Evolutionary conservation across 2,797 vertebrate species (phyloP), one percentile per base, ranked within the genome.

Genomic region (Scomberomorus guttatus): DNA sequence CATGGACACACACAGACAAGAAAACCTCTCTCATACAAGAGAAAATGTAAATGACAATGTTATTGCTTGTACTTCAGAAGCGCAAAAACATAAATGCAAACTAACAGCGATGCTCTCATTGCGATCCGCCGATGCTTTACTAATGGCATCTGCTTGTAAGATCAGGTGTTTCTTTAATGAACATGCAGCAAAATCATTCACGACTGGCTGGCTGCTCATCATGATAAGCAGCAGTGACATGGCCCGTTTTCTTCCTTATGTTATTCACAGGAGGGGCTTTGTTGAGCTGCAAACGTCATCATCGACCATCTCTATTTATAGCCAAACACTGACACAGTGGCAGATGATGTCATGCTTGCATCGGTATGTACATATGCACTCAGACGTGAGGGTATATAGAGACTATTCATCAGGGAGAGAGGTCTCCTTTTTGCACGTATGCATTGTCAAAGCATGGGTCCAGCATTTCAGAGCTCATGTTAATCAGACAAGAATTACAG

Each of bases 111-210:
- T 48, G 55, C 29, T 73, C 50, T 77, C 20, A 13, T 75, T 54
- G 32, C n/a, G 39, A 74, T 89, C 54, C 59, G 37, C 59, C 54
- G 7, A 6, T 58, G 39, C 24, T 77, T 76, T 72, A 25, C 39
- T 71, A 29, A 83, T 62, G 72, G 62, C 84, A 82, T 89, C 71
- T 90, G 89, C 73, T 82, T 46, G 34, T 77, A 87, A 91, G 85
- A 92, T 91, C 91, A 93, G 90, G 89, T 94, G 93, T 82, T 72
- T 82, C 44, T 83, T 78, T 87, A 83, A 91, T 68, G 84, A 90
- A 81, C 77, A 72, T 12, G 61, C 62, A 22, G 85, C 27, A 3
- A 15, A 75, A 86, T 87, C 70, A 58, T 78, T 90, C 55, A 88
- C 72, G 85, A 63, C 51, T 87, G 87, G 24, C 83, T 83, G 82